Percentiles rank a stretch among this genome's conserved stretches.
Evolutionary conservation across 2,888 invertebrate genomes (phyloP).

Genomic region (Neocrepidodera transversa): DNA sequence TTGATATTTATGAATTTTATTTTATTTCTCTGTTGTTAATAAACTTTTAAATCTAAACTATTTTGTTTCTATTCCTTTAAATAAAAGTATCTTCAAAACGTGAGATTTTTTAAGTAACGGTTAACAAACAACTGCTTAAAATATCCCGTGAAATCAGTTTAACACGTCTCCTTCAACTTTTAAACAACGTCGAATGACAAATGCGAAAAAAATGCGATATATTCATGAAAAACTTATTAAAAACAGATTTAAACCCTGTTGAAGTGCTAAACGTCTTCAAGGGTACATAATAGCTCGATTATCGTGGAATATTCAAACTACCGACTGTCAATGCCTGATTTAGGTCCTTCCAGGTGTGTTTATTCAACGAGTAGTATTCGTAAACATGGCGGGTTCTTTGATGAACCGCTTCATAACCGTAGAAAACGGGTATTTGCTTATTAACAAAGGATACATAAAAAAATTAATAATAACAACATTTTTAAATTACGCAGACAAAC

Average conservation of each 20-base stretch:
- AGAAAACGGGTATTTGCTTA: background rate
- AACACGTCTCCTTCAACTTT: background rate
- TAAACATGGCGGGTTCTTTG: constrained; percentile 56
- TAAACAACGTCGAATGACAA: constrained; percentile 9
- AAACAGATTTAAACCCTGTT: constrained; percentile 28
- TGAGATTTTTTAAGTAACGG: no score
- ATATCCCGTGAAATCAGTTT: no score
- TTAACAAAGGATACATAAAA: no score
- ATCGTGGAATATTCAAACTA: constrained; percentile 16
- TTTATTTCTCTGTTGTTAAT: no score
- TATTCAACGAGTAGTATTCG: constrained; percentile 53
- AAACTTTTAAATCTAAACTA: no score
- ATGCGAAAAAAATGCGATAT: constrained; percentile 21
- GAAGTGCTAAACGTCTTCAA: constrained; percentile 17
- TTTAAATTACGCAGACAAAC: no score
- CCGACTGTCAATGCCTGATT: constrained; percentile 46
- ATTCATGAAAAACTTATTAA: constrained; percentile 30
- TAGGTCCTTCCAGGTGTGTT: constrained; percentile 60
- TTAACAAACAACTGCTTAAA: no score
- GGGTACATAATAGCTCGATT: constrained; percentile 16
- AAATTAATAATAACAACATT: no score
- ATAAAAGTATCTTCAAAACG: no score
- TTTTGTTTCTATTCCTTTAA: no score
- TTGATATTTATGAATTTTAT: no score
- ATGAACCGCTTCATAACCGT: constrained; percentile 42